Base-by-base conservation (phyloP, 2,797 vertebrate genomes). In the Dryobates pubescens region DNA sequence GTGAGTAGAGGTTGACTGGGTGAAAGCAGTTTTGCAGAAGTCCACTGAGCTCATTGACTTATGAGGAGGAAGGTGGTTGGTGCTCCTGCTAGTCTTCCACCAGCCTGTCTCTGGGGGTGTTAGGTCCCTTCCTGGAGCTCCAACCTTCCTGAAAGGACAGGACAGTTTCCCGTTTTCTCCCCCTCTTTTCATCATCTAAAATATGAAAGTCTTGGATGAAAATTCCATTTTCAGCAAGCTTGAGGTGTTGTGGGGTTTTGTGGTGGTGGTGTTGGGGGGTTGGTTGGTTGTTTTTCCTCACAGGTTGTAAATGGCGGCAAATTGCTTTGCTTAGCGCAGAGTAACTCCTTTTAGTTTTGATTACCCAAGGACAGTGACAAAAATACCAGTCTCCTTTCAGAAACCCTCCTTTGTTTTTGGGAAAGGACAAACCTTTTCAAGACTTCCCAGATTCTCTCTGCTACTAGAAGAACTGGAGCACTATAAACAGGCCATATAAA, bases 361-460 rank as follows among this genome's bases (percentile, higher is more conserved):
- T 69, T 89, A 76, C 64, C 17, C 82, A 86, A 82, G 27, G 53
- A 43, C 36, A 93, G 56, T 10, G 72, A 80, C 91, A 94, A 94
- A 96, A 96, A 96, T 77, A 81, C 71, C 30, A 78, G 9, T 30
- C 11, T 7, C 78, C n/a, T 92, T 86, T 88, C 54, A 1, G 38
- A 88, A 92, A 78, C 6, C 24, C 58, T 95, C 26, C 24, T 93
- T 93, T 91, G 77, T 89, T 94, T 95, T 89, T 81, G 88, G 91
- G 90, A 93, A 88, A 93, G 59, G 47, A 71, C 77, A 83, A 58
- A 75, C 27, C 64, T 57, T 82, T 84, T 72, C 38, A 70, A 87
- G 63, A 45, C 71, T 94, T 71, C 89, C 38, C 29, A 74, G 77
- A 83, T 78, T 92, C 23, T 74, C 23, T 85, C 65, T 87, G 61